Conservation (phyloP, 2,797 vertebrate genomes). For the Acipenser ruthenus region DNA sequence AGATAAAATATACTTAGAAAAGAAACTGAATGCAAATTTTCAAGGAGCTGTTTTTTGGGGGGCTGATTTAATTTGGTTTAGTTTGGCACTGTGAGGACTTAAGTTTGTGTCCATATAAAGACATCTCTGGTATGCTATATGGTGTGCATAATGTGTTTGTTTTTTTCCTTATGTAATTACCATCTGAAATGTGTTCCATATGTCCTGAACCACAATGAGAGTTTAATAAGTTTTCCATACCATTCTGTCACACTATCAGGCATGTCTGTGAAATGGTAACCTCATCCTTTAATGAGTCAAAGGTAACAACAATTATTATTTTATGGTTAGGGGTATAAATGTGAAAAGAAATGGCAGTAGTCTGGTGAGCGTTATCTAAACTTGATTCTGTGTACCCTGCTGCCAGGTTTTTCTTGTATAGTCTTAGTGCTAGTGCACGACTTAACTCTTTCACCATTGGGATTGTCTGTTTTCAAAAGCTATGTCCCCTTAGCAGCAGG, state of each 20-base stretch:
- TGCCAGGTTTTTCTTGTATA: background rate
- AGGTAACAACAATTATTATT: conserved; percentile 33
- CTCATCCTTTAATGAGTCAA: conserved; percentile 29
- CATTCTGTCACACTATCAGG: too few relatives aligned
- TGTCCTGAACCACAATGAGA: background rate
- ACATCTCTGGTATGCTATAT: conserved; percentile 22
- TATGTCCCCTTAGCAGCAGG: too few relatives aligned
- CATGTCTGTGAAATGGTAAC: too few relatives aligned
- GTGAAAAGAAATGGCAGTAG: conserved; percentile 17
- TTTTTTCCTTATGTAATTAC: conserved; percentile 13
- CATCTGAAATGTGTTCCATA: conserved; percentile 16
- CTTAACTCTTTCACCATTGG: too few relatives aligned
- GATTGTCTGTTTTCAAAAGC: too few relatives aligned
- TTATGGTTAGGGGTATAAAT: conserved; percentile 28
- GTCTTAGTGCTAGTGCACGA: too few relatives aligned
- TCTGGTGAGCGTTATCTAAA: conserved; percentile 32
- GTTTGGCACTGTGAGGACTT: conserved; percentile 10
- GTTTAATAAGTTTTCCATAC: too few relatives aligned
- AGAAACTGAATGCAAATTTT: conserved; percentile 12
- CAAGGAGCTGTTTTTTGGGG: background rate
- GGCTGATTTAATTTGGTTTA: conserved; percentile 20
- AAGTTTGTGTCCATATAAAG: conserved; percentile 26
- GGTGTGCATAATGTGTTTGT: conserved; percentile 7
- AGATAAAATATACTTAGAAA: too few relatives aligned
- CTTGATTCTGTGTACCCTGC: conserved; percentile 27